A percentile compares a stretch with the other conserved stretches of the same genome.
phyloP scores from a whole-genome alignment of 2,113 vertebrate species.

The Ivindomyrus marchei region DNA sequence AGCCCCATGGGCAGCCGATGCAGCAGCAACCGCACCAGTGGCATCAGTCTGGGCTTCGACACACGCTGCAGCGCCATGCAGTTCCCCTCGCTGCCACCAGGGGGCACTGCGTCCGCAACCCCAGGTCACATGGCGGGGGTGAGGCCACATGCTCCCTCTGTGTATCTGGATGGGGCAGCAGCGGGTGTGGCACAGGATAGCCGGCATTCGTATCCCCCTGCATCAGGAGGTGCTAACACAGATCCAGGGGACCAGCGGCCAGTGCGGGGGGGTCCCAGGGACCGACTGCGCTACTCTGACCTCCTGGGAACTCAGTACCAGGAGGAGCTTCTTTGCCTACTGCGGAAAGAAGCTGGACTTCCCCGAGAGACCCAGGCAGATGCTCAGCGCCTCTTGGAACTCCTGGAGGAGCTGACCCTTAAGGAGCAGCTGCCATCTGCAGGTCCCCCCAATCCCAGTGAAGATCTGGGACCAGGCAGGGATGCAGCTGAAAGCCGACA shows the following conservation, averaged over 20 bases:
- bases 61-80: conserved; percentile 61
- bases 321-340: conserved; percentile 66
- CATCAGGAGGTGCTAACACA: conserved; percentile 61
- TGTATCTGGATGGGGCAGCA: conserved; percentile 52
- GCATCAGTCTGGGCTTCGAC: conserved; percentile 80
- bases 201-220: conserved; percentile 76
- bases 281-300: conserved; percentile 61
- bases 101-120: conserved; percentile 37
- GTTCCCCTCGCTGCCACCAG: conserved; percentile 42
- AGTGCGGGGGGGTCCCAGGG: conserved; percentile 40
- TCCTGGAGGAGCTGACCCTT: conserved; percentile 56
- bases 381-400: conserved; percentile 18
- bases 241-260: conserved; percentile 56
- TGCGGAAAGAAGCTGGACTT: conserved; percentile 55
- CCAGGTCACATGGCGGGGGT: background rate
- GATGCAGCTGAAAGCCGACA: conserved; percentile 57
- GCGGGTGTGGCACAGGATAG: conserved; percentile 56
- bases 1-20: conserved; percentile 72
- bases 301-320: conserved; percentile 65
- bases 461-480: conserved; percentile 44
- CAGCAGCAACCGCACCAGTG: conserved; percentile 79
- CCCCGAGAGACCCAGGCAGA: conserved; percentile 40
- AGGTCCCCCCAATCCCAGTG: conserved; percentile 46
- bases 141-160: conserved; percentile 32
- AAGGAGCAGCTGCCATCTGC: conserved; percentile 50